Percentiles rank a stretch among this genome's conserved stretches.
Conservation (phyloP, 1,140 invertebrate genomes). For the Drosophila ogumai region DNA sequence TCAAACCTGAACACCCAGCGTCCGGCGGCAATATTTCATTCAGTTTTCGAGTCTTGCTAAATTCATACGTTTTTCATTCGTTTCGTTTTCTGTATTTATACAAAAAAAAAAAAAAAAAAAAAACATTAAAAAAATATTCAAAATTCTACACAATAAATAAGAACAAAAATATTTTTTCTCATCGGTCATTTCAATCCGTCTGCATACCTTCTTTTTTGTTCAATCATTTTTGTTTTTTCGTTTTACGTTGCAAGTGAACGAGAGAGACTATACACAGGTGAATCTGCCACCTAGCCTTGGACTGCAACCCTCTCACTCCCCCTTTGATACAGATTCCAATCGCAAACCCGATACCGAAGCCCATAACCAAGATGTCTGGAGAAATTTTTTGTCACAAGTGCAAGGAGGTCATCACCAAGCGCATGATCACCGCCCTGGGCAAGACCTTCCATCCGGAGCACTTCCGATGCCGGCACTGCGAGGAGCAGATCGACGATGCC, state of each 20-base stretch:
- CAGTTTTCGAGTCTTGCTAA: conserved; percentile 76
- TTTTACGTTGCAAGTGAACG: neutral
- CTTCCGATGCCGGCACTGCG: conserved; percentile 94
- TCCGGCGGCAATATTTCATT: conserved; percentile 37
- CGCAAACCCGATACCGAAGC: neutral
- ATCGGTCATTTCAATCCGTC: neutral
- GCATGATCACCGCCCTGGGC: conserved; percentile 92
- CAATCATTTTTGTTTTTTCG: conserved; percentile 19
- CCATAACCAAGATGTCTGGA: conserved; percentile 39
- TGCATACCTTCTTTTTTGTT: neutral
- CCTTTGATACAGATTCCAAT: neutral
- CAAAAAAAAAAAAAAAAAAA: conserved; percentile 27
- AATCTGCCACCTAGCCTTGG: neutral
- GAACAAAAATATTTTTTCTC: conserved; percentile 21
- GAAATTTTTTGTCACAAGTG: conserved; percentile 73
- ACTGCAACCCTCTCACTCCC: fast-evolving
- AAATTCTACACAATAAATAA: conserved; percentile 47
- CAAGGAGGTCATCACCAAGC: conserved; percentile 76
- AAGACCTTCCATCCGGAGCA: conserved; percentile 99
- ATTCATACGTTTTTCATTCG: conserved; percentile 71
- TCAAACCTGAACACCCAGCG: conserved; percentile 5
- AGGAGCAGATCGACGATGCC: conserved; percentile 85
- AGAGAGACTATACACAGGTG: neutral
- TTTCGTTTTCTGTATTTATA: conserved; percentile 49
- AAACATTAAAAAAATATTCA: conserved; percentile 7